phyloP scores from a whole-genome alignment of 2,888 invertebrate genomes.

The Agrilus mali region DNA sequence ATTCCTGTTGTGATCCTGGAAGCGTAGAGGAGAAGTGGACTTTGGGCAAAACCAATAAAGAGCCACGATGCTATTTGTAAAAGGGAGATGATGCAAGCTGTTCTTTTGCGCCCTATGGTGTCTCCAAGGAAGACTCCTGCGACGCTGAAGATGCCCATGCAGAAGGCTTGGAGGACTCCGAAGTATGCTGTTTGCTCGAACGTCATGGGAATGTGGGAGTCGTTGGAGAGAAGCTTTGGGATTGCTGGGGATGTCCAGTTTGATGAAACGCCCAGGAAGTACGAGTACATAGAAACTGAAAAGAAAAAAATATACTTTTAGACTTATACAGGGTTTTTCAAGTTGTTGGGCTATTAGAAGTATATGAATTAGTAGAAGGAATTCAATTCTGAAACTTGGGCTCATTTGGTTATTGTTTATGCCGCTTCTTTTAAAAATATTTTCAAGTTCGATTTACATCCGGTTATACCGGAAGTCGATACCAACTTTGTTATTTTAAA shows the following conservation, averaged over 20 bases:
- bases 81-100: conserved; percentile 46
- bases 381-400: too few species aligned
- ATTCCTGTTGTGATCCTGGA: conserved; percentile 42
- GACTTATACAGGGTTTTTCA: too few species aligned
- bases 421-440: too few species aligned
- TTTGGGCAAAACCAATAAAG: conserved; percentile 45
- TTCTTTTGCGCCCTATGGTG: conserved; percentile 52
- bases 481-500: too few species aligned
- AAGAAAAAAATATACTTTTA: too few species aligned
- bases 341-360: too few species aligned
- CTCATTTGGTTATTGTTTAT: too few species aligned
- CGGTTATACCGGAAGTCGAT: too few species aligned
- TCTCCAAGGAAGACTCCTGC: conserved; percentile 51
- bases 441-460: too few species aligned
- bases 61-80: conserved; percentile 53
- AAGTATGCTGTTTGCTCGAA: conserved; percentile 45
- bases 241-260: conserved; percentile 48
- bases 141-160: conserved; percentile 48
- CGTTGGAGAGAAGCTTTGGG: conserved; percentile 35
- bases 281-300: too few species aligned
- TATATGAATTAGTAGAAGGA: too few species aligned
- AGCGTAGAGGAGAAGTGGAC: conserved; percentile 43
- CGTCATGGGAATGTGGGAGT: conserved; percentile 36
- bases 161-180: conserved; percentile 51
- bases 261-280: too few species aligned